These are phyloP conservation scores for Brachionus rubens DNA, from an alignment of 1,140 invertebrate species.

Conservation along the genomic window DNA sequence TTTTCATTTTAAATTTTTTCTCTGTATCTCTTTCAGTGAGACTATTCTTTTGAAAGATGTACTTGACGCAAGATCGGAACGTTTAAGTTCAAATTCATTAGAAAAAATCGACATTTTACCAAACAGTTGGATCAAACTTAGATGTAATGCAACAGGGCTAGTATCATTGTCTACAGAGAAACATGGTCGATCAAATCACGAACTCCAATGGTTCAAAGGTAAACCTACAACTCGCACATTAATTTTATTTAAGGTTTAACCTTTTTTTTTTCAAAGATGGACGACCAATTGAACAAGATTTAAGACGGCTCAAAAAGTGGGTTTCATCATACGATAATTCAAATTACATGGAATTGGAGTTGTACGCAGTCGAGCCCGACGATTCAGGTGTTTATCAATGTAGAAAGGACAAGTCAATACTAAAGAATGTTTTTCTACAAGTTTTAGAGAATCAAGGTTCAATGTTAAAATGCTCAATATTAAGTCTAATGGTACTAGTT, in stretches of 20 bases:
- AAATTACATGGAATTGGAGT: conserved; percentile 25
- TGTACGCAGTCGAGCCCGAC: conserved; percentile 18
- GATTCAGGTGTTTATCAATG: conserved; percentile 44
- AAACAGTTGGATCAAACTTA: conserved; percentile 38
- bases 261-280: background rate
- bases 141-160: conserved; percentile 9
- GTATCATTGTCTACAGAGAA: background rate
- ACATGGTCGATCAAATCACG: conserved; percentile 3
- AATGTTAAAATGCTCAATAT: background rate
- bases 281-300: conserved; percentile 9
- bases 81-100: background rate
- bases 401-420: conserved; percentile 5
- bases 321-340: conserved; percentile 40
- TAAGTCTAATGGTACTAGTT: background rate
- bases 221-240: background rate
- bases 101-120: conserved; percentile 33
- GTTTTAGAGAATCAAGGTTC: background rate
- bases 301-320: conserved; percentile 44
- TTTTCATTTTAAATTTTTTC: too few relatives aligned
- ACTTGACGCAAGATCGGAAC: background rate
- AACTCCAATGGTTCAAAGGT: conserved; percentile 39
- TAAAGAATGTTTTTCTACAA: conserved; percentile 36
- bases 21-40: too few relatives aligned
- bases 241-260: background rate
- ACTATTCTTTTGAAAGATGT: too few relatives aligned